Conservation (phyloP, 2,888 invertebrate species). For the Pecten maximus region DNA sequence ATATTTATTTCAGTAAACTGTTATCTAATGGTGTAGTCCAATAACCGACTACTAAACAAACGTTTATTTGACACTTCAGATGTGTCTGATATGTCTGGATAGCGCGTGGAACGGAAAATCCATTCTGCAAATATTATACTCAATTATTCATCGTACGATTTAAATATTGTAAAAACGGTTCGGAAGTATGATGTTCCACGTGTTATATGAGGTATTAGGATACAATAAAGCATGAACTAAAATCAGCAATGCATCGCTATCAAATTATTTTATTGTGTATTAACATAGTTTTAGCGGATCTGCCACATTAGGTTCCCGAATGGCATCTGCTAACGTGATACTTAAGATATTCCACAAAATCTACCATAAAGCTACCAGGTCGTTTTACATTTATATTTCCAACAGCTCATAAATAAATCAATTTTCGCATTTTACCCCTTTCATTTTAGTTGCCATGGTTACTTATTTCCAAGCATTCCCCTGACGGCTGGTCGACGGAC, state of each 20-base stretch:
- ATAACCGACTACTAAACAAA: neutral
- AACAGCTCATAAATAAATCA: constrained; percentile 50
- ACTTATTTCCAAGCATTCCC: constrained; percentile 54
- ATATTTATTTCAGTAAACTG: neutral
- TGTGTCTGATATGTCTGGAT: neutral
- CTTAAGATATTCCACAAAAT: neutral
- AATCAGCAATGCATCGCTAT: neutral
- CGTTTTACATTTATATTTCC: constrained; percentile 3
- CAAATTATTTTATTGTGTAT: neutral
- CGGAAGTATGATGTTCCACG: neutral
- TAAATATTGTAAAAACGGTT: neutral
- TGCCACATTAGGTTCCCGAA: neutral
- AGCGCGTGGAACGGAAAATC: neutral
- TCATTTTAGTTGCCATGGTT: constrained; percentile 65
- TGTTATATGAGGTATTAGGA: neutral
- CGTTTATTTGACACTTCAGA: neutral
- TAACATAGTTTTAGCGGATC: neutral
- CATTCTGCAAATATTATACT: neutral
- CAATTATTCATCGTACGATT: neutral
- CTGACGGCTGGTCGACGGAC: neutral
- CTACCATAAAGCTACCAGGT: neutral
- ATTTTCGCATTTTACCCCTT: constrained; percentile 55
- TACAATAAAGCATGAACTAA: neutral
- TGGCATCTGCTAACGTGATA: neutral
- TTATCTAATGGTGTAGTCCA: neutral